Evolutionary conservation across 2,113 vertebrate genomes (phyloP).

Genomic region (Mastomys natalensis): DNA sequence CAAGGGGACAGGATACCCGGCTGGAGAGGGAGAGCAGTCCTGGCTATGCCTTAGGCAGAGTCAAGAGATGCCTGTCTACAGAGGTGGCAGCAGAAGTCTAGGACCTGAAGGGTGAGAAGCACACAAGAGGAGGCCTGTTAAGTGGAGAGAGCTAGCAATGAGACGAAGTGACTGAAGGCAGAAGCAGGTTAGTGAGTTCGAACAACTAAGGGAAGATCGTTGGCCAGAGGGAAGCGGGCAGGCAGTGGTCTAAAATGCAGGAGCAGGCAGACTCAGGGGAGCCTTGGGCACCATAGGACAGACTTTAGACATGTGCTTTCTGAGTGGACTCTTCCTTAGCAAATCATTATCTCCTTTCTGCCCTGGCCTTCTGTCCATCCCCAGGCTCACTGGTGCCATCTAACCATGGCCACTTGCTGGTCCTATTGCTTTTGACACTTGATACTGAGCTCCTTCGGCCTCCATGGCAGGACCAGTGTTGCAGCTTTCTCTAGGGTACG

Average conservation of each 20-base stretch:
- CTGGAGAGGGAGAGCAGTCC: not conserved
- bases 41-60: not conserved
- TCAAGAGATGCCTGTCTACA: not conserved
- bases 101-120: not conserved
- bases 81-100: not conserved
- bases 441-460: not conserved
- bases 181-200: not conserved
- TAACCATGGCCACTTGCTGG: not conserved
- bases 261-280: not conserved
- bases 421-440: not conserved
- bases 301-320: not conserved
- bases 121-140: not conserved
- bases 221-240: not conserved
- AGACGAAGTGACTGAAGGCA: fast-evolving
- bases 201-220: not conserved
- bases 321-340: not conserved
- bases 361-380: not conserved
- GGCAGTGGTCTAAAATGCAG: not conserved
- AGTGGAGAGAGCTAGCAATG: too few species aligned
- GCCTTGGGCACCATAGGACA: not conserved
- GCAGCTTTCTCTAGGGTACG: not conserved
- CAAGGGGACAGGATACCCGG: not conserved
- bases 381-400: not conserved
- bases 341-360: not conserved
- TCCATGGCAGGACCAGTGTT: not conserved